phyloP scores from a whole-genome alignment of 2,797 vertebrate genomes.

The Linurgus olivaceus region DNA sequence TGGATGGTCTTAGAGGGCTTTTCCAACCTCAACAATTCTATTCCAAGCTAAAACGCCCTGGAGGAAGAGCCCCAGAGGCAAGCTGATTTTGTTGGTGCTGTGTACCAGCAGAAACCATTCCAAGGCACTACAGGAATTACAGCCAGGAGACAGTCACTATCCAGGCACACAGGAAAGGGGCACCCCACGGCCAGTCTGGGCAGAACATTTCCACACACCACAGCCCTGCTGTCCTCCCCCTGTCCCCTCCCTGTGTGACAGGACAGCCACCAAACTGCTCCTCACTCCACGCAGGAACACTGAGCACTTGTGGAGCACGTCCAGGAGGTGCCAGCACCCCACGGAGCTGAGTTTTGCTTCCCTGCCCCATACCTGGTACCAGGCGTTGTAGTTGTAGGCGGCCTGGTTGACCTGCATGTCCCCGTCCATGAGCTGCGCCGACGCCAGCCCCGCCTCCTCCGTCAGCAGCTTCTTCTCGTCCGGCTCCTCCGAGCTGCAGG shows the following conservation, averaged over 20 bases:
- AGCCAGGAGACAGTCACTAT: fast-evolving
- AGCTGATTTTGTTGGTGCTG: not conserved
- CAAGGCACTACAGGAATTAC: fast-evolving
- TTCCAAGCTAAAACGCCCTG: fast-evolving
- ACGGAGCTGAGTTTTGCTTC: not conserved
- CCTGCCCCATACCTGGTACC: constrained; percentile 86
- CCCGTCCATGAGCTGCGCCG: constrained; percentile 78
- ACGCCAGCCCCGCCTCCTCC: constrained; percentile 78
- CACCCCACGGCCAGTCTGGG: not conserved
- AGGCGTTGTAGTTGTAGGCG: constrained; percentile 93
- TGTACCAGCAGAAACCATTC: not conserved
- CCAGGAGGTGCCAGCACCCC: not conserved
- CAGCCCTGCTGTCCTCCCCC: not conserved
- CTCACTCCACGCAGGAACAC: fast-evolving
- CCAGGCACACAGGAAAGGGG: not conserved
- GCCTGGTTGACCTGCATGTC: constrained; percentile 88
- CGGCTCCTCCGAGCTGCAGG: constrained; percentile 86
- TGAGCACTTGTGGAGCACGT: fast-evolving
- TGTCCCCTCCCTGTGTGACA: not conserved
- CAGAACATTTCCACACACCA: not conserved
- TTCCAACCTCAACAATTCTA: not conserved
- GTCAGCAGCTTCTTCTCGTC: constrained; percentile 89
- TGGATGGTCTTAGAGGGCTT: not conserved
- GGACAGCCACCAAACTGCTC: not conserved
- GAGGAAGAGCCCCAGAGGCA: not conserved